Evolutionary conservation across 2,113 vertebrate genomes (phyloP).

Genomic region (Podocnemis expansa): DNA sequence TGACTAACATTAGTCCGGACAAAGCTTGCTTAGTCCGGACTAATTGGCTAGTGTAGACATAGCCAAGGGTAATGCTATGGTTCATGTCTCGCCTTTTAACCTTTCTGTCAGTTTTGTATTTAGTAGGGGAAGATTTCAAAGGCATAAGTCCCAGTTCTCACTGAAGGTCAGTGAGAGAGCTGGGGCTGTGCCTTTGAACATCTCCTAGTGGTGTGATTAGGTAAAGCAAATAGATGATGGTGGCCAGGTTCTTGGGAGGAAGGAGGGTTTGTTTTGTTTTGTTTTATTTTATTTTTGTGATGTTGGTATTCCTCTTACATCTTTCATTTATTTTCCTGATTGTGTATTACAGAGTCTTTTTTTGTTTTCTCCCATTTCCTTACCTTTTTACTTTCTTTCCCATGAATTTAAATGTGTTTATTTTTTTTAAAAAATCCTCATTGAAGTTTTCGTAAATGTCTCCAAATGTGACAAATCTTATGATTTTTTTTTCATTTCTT

Average conservation of each 20-base stretch:
- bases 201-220: neutral
- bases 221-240: too few species aligned
- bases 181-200: neutral
- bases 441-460: neutral
- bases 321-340: neutral
- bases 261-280: too few species aligned
- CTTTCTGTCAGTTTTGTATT: neutral
- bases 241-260: neutral
- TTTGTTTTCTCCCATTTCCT: neutral
- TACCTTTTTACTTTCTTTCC: neutral
- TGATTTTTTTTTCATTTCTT: neutral
- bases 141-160: neutral
- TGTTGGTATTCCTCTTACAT: neutral
- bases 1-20: too few species aligned
- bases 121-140: rapidly evolving
- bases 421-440: neutral
- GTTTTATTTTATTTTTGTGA: neutral
- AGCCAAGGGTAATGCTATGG: too few species aligned
- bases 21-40: too few species aligned
- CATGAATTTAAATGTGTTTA: neutral
- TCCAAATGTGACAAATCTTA: neutral
- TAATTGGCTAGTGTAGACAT: too few species aligned
- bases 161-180: too few species aligned
- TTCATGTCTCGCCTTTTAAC: too few species aligned
- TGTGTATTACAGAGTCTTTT: neutral